Conservation (phyloP, 2,888 invertebrate genomes). For the Willowsia nigromaculata region DNA sequence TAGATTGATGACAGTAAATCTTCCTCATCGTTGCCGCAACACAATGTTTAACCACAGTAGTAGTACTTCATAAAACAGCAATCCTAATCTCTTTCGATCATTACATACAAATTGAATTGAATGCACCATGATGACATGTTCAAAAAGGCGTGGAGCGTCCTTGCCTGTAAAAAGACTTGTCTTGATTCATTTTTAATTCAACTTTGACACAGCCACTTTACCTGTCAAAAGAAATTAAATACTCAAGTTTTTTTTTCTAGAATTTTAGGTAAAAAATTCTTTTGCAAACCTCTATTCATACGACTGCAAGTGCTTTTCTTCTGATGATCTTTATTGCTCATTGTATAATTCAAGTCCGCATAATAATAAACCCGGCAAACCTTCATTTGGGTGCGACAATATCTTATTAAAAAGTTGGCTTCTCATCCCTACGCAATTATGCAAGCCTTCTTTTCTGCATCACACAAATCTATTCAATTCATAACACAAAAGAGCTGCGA, state of each 20-base stretch:
- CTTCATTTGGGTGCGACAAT: constrained; percentile 61
- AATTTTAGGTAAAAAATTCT: not conserved
- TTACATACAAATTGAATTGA: constrained; percentile 44
- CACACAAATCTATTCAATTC: not conserved
- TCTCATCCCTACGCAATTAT: not conserved
- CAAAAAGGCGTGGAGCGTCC: constrained; percentile 67
- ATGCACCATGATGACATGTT: constrained; percentile 48
- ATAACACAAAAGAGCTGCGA: not conserved
- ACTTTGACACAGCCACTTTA: not conserved
- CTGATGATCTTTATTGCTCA: not conserved
- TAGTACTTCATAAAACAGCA: not conserved
- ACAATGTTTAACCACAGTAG: not conserved
- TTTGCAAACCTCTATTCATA: not conserved
- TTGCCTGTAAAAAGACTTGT: constrained; percentile 60
- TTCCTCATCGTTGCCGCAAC: not conserved
- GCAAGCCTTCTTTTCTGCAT: not conserved
- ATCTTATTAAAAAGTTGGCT: not conserved
- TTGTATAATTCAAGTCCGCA: not conserved
- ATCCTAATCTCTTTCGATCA: not conserved
- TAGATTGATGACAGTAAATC: not conserved
- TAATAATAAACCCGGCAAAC: constrained; percentile 18
- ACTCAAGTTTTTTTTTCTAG: not conserved
- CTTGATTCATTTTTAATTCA: not conserved
- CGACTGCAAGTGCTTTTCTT: not conserved
- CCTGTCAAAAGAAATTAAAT: constrained; percentile 41